Evolutionary conservation across 2,113 vertebrate genomes (phyloP), one percentile per base, ranked within the genome.

Genomic region (Camelus bactrianus): DNA sequence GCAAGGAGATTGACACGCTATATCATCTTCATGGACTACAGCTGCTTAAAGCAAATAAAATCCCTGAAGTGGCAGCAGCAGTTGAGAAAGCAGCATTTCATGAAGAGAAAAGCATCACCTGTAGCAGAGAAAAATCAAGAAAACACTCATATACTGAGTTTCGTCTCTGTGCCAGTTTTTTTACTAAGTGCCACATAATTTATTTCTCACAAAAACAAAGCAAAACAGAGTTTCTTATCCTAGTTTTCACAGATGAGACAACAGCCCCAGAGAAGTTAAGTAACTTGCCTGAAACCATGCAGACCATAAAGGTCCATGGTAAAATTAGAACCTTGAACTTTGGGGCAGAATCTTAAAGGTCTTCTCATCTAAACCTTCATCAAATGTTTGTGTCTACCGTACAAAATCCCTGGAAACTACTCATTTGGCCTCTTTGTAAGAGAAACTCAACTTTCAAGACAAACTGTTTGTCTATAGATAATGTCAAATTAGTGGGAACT

Each of bases 1-100:
- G 20, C 65, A 91, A 87, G 54, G 67, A 86, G 58, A 81, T 48
- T 64, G 73, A 14, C 20, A 85, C 46, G 16, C 35, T 84, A 28
- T 38, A 5, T 32, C 28, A 50, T 77, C 79, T 80, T 86, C 13
- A 54, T 48, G 20, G 58, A 60, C 19, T 48, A 38, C 9, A 14
- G 20, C 42, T 73, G 62, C 89, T 83, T 93, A 69, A 94, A 91
- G 81, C 72, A 93, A 97, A 96, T 91, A 62, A 75, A 42, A 93
- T 86, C 42, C 81, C n/a, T 26, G 15, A 86, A 77, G 12, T 32
- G 75, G 42, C 22, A 85, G 65, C 30, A 76, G 62, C 16, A 38
- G 38, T 50, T 90, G 89, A 93, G 35, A 84, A 95, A 83, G 35
- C 72, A 79, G 24, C 72, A 70, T 77, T 91, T 80, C 32, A 52